Evolutionary conservation across 2,797 vertebrate species (phyloP).

Genomic region (Phrynocephalus guinanensis): DNA sequence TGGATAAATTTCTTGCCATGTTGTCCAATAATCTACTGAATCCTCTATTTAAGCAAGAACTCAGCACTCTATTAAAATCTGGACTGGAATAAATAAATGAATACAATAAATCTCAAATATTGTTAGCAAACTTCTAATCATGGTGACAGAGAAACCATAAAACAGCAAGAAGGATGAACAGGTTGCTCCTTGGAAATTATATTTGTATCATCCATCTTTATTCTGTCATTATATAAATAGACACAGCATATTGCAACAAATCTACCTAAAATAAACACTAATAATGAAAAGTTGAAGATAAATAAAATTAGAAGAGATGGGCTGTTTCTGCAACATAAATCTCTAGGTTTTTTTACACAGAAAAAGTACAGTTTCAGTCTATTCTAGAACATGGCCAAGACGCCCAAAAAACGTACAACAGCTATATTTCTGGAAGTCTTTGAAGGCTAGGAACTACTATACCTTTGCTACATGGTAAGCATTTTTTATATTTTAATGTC

Average conservation of each 20-base stretch:
- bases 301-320: not conserved
- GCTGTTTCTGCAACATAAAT: not conserved
- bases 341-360: not conserved
- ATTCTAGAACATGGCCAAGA: not conserved
- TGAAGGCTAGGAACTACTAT: no score
- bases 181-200: not conserved
- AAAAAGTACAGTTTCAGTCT: not conserved
- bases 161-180: no score
- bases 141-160: not conserved
- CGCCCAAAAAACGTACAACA: no score
- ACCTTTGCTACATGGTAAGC: no score
- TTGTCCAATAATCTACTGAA: constrained; percentile 95
- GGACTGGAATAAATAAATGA: constrained; percentile 78
- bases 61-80: constrained; percentile 90
- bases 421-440: no score
- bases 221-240: not conserved
- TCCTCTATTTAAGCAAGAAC: constrained; percentile 88
- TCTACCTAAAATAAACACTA: not conserved
- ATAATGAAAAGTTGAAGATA: not conserved
- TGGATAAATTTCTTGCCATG: constrained; percentile 76
- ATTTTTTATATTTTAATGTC: no score
- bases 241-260: not conserved
- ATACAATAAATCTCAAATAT: constrained; percentile 7
- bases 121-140: not conserved
- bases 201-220: not conserved